Evolutionary conservation across 2,888 invertebrate genomes (phyloP).

Genomic region (Notocelia uddmanniana): DNA sequence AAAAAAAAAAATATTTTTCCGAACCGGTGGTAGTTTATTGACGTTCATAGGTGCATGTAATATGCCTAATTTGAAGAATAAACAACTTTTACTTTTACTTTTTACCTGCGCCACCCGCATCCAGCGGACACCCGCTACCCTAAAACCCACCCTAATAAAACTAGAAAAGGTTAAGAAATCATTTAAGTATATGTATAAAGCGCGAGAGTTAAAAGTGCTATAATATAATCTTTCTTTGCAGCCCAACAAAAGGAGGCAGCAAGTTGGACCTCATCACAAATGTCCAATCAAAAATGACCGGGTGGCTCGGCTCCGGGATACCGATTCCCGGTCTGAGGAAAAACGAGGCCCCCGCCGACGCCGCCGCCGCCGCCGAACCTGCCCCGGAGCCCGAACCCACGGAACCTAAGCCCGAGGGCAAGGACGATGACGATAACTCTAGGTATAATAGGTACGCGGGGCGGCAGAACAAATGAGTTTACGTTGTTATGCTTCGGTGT

Average conservation of each 20-base stretch:
- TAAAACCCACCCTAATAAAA: too few species aligned
- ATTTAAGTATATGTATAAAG: too few species aligned
- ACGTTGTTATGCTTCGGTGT: constrained; percentile 55
- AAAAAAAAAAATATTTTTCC: too few species aligned
- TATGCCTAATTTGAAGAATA: too few species aligned
- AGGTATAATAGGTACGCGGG: constrained; percentile 92
- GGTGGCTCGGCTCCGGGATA: constrained; percentile 92
- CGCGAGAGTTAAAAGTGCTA: too few species aligned
- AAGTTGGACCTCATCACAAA: constrained; percentile 94
- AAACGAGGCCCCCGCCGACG: constrained; percentile 83
- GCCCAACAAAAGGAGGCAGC: constrained; percentile 90
- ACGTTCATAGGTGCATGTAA: too few species aligned
- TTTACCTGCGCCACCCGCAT: too few species aligned
- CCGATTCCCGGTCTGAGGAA: constrained; percentile 91
- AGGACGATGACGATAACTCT: constrained; percentile 95
- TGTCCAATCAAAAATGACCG: constrained; percentile 94
- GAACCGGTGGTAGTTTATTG: too few species aligned
- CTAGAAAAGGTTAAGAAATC: too few species aligned
- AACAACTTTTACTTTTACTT: too few species aligned
- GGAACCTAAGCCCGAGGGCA: constrained; percentile 74
- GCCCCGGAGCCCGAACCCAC: constrained; percentile 79
- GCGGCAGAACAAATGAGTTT: constrained; percentile 84
- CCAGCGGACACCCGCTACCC: too few species aligned
- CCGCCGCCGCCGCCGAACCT: constrained; percentile 66
- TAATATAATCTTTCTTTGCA: constrained; percentile 64